Evolutionary conservation across 2,888 invertebrate genomes (phyloP).

Genomic region (Heliconius ismenius): DNA sequence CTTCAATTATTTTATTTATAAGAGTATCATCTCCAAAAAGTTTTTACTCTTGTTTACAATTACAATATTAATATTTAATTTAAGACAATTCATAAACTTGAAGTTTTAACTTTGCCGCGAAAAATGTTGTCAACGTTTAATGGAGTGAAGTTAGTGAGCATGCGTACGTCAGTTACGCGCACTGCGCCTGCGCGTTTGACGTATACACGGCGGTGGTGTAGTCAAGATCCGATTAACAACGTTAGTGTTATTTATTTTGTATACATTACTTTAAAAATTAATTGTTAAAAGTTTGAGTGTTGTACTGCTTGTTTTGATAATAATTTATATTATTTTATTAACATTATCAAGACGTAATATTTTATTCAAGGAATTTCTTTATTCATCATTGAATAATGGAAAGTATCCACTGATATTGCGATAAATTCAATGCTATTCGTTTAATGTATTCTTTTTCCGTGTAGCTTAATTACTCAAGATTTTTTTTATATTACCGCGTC

Average conservation of each 20-base stretch:
- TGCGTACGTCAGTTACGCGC: conserved; percentile 78
- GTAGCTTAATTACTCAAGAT: conserved; percentile 9
- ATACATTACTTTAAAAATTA: conserved; percentile 46
- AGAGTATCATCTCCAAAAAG: neutral
- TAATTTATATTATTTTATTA: conserved; percentile 43
- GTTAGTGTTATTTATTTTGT: conserved; percentile 66
- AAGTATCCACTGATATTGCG: conserved; percentile 47
- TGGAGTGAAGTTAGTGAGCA: conserved; percentile 72
- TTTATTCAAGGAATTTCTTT: conserved; percentile 26
- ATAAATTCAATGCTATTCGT: conserved; percentile 11
- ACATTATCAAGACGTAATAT: conserved; percentile 30
- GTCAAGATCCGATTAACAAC: conserved; percentile 82
- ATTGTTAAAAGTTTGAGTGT: conserved; percentile 43
- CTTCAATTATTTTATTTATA: neutral
- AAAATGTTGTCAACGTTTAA: conserved; percentile 49
- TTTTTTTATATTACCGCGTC: conserved; percentile 42
- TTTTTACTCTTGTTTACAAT: neutral
- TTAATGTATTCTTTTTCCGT: conserved; percentile 17
- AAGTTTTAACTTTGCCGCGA: conserved; percentile 43
- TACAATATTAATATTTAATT: conserved; percentile 12
- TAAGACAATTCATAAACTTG: neutral
- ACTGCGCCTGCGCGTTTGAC: conserved; percentile 81
- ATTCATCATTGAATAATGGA: conserved; percentile 48
- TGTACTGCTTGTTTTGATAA: conserved; percentile 63
- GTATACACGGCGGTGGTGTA: conserved; percentile 80